These are phyloP conservation scores for Osmerus eperlanus DNA, from an alignment of 2,113 vertebrate species.

Conservation along the genomic window DNA sequence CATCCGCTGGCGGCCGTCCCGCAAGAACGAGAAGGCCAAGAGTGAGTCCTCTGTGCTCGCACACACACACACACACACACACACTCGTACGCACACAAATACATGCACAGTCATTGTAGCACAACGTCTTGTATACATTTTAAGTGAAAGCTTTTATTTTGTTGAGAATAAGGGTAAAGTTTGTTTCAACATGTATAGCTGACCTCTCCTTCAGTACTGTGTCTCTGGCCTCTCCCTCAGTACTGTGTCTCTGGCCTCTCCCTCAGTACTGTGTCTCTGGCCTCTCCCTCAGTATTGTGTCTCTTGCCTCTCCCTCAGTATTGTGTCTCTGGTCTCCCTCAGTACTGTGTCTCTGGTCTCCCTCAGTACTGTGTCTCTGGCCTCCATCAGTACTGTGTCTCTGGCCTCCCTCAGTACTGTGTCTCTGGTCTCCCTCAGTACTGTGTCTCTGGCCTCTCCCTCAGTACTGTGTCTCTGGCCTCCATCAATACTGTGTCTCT, in stretches of 20 bases:
- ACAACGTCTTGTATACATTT: too few species aligned
- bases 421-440: too few species aligned
- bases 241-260: not conserved
- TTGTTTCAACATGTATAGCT: too few species aligned
- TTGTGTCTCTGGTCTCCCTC: slow-evolving; percentile 31
- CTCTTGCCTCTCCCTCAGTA: slow-evolving; percentile 2
- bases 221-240: not conserved
- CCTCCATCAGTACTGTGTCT: too few species aligned
- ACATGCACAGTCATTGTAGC: too few species aligned
- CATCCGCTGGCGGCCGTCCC: slow-evolving; percentile 94
- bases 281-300: not conserved
- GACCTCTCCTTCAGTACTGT: too few species aligned
- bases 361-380: slow-evolving; percentile 26
- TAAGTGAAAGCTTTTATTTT: too few species aligned
- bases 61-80: too few species aligned
- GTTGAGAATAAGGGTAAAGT: too few species aligned
- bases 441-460: not conserved
- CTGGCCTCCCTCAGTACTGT: not conserved
- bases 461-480: not conserved
- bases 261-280: too few species aligned
- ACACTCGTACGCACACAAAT: not conserved
- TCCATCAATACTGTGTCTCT: slow-evolving; percentile 32
- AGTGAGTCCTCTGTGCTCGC: slow-evolving; percentile 77
- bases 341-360: slow-evolving; percentile 34
- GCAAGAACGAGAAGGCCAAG: slow-evolving; percentile 97